phyloP scores from a whole-genome alignment of 2,888 invertebrate species.

The Gymnoscelis rufifasciata region DNA sequence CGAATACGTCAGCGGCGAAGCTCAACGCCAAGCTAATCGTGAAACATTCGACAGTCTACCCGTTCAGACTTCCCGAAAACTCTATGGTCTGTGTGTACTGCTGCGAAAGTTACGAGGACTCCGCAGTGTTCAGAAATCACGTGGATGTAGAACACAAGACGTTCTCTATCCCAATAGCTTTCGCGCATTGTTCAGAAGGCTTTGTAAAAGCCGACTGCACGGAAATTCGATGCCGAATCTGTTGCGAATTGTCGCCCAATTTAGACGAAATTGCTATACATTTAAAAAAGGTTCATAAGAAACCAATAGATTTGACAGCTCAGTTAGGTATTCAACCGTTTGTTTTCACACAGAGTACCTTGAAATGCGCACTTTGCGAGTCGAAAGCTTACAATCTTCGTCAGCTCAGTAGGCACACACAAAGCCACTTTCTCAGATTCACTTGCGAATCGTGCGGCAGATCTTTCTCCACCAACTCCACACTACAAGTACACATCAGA shows the following conservation, averaged over 20 bases:
- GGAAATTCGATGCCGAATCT: slow-evolving; percentile 37
- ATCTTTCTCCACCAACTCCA: slow-evolving; percentile 32
- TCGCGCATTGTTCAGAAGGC: slow-evolving; percentile 39
- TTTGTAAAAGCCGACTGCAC: slow-evolving; percentile 39
- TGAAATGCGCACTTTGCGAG: slow-evolving; percentile 34
- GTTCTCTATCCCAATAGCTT: slow-evolving; percentile 55
- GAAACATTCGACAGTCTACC: slow-evolving; percentile 67
- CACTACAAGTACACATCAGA: slow-evolving; percentile 32
- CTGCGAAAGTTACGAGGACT: slow-evolving; percentile 55
- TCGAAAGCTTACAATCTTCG: slow-evolving; percentile 33
- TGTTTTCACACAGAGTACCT: slow-evolving; percentile 29
- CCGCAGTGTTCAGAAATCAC: slow-evolving; percentile 52
- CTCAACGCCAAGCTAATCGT: slow-evolving; percentile 67
- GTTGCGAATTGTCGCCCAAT: slow-evolving; percentile 23
- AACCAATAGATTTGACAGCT: slow-evolving; percentile 11
- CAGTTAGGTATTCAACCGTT: slow-evolving; percentile 36
- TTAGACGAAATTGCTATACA: slow-evolving; percentile 33
- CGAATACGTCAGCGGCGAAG: slow-evolving; percentile 51
- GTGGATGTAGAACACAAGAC: slow-evolving; percentile 58
- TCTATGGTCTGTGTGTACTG: slow-evolving; percentile 68
- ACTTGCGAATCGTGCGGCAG: slow-evolving; percentile 44
- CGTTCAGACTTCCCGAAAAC: slow-evolving; percentile 66
- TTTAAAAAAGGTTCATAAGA: slow-evolving; percentile 26
- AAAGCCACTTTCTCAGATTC: slow-evolving; percentile 36
- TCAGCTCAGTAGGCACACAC: slow-evolving; percentile 40